Percentiles rank a stretch among this genome's conserved stretches.
phyloP scores from a whole-genome alignment of 2,797 vertebrate species.

The Mareca penelope region DNA sequence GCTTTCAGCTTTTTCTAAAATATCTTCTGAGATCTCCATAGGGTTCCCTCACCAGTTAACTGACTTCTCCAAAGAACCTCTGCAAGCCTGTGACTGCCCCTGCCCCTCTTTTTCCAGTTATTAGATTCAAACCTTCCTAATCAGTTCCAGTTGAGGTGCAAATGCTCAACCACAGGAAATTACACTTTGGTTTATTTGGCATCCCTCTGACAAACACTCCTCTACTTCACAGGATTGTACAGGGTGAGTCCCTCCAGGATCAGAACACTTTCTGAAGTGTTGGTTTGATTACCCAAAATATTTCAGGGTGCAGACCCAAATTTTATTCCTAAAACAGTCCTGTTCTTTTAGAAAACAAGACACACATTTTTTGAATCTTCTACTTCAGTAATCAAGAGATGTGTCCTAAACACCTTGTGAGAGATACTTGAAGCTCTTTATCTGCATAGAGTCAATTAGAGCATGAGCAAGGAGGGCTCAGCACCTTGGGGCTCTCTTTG shows the following conservation, averaged over 20 bases:
- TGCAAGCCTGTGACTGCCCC: neutral
- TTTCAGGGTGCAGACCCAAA: constrained; percentile 14
- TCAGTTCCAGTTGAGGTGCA: constrained; percentile 65
- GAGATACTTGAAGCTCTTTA: neutral
- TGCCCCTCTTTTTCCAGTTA: constrained; percentile 22
- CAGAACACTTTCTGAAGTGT: neutral
- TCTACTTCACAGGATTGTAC: neutral
- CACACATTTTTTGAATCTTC: neutral
- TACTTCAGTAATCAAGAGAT: neutral
- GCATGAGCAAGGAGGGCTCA: neutral
- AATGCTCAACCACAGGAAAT: constrained; percentile 63
- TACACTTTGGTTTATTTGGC: constrained; percentile 59
- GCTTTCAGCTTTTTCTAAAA: neutral
- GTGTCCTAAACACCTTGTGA: neutral
- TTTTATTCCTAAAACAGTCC: neutral
- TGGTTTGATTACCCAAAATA: constrained; percentile 46
- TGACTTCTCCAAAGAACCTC: neutral
- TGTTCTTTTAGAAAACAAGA: neutral
- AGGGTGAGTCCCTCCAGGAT: neutral
- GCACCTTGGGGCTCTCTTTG: neutral
- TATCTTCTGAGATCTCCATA: neutral
- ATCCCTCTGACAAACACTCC: constrained; percentile 31
- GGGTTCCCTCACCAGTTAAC: neutral
- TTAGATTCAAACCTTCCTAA: constrained; percentile 35
- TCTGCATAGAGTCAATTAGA: neutral